phyloP scores from a whole-genome alignment of 2,797 vertebrate species.

The Pangasius larnaudii region DNA sequence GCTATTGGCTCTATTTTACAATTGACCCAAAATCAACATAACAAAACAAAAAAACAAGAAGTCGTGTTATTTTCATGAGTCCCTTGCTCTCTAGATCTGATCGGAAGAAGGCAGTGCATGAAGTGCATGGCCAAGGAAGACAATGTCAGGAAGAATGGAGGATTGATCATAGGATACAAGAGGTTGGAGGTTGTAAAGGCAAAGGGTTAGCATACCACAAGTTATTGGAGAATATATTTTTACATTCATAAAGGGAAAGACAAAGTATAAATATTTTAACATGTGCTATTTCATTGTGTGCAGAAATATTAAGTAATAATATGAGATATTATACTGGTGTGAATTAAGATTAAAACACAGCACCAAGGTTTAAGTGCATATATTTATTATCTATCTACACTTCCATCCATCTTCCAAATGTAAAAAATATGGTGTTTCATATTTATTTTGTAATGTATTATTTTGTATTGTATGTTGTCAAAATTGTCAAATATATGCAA shows the following conservation, averaged over 20 bases:
- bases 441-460: neutral
- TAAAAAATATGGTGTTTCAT: neutral
- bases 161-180: neutral
- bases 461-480: neutral
- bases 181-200: neutral
- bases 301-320: neutral
- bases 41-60: neutral
- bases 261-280: neutral
- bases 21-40: neutral
- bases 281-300: neutral
- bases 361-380: neutral
- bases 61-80: neutral
- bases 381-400: neutral
- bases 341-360: neutral
- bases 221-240: neutral
- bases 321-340: neutral
- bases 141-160: constrained; percentile 10
- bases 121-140: neutral
- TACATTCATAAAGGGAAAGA: neutral
- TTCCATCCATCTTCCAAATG: neutral
- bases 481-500: neutral
- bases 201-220: neutral
- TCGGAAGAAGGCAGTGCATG: neutral
- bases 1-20: neutral
- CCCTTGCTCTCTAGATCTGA: neutral